Evolutionary conservation across 2,888 invertebrate species (phyloP), one percentile per base, ranked within the genome.

Genomic region (Dicyrtoma fusca): DNA sequence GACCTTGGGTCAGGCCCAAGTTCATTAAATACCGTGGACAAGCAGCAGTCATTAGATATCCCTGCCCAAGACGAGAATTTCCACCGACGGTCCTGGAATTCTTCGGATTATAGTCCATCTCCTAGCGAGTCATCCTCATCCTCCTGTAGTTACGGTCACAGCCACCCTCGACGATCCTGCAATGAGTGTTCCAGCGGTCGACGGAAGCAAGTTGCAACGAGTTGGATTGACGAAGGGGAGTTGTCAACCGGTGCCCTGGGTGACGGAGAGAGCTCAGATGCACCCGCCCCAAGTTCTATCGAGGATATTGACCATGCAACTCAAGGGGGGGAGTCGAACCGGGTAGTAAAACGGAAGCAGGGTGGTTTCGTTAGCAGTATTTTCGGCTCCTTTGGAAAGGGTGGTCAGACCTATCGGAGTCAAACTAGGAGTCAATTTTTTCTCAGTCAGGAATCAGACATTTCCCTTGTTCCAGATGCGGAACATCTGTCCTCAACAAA

Each of bases 321-420:
- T 34, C 68, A 63, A 21, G 69, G 71, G 23, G n/a, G 34, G 11
- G 59, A 62, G 14, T 17, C 13, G 1, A 47, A 17, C 25, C 57
- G 61, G 26, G 74, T 73, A 11, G 45, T 68, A n/a, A 72, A 74
- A 14, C 72, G 71, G 13, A 73, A 74, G 66, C 70, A 73, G 51
- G 72, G 68, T 23, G n/a, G 74, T 17, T 45, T 73, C 13, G 71
- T 77, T 3, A 74, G 66, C 47, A 74, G 68, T 47, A 76, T 82
- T 77, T 82, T 82, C 66, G 78, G 81, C 21, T 82, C 82, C 3
- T 82, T 83, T 75, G 82, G 83, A n/a, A 82, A 82, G 78, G 81
- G 81, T 10, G 75, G 75, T 2, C 34, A 34, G 34, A 5, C 34
- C 14, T 57, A 23, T 14, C 19, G 11, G 3, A n/a, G 21, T 51